Evolutionary conservation across 2,888 invertebrate genomes (phyloP).

Genomic region (Philereme transversata): DNA sequence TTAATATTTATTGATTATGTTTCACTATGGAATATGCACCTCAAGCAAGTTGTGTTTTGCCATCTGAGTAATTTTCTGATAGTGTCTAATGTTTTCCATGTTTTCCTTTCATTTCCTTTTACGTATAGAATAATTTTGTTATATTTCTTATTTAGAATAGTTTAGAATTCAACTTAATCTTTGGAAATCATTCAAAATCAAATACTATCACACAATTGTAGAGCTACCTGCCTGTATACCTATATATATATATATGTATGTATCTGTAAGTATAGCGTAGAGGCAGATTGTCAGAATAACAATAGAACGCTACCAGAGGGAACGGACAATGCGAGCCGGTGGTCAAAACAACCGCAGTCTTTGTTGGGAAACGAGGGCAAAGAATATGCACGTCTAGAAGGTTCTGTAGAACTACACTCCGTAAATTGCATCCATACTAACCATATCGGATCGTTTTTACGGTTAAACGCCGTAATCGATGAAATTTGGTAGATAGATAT

Average conservation of each 20-base stretch:
- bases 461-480: too few species aligned
- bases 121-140: too few species aligned
- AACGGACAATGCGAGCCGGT: conserved; percentile 69
- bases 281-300: conserved; percentile 72
- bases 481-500: too few species aligned
- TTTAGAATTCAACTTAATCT: neutral
- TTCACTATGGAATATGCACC: too few species aligned
- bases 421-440: neutral
- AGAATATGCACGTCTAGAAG: conserved; percentile 41
- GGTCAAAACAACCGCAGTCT: conserved; percentile 73
- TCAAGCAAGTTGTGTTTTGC: too few species aligned
- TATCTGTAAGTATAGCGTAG: conserved; percentile 4
- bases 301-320: conserved; percentile 57
- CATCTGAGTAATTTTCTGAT: too few species aligned
- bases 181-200: conserved; percentile 1
- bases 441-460: too few species aligned
- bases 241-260: neutral
- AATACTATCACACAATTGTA: conserved; percentile 1
- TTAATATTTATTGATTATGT: too few species aligned
- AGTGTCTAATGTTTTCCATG: too few species aligned
- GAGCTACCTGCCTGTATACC: conserved; percentile 15
- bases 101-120: too few species aligned
- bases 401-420: neutral
- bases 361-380: conserved; percentile 58
- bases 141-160: neutral